Evolutionary conservation across 2,888 invertebrate species (phyloP).

Genomic region (Hesperia comma): DNA sequence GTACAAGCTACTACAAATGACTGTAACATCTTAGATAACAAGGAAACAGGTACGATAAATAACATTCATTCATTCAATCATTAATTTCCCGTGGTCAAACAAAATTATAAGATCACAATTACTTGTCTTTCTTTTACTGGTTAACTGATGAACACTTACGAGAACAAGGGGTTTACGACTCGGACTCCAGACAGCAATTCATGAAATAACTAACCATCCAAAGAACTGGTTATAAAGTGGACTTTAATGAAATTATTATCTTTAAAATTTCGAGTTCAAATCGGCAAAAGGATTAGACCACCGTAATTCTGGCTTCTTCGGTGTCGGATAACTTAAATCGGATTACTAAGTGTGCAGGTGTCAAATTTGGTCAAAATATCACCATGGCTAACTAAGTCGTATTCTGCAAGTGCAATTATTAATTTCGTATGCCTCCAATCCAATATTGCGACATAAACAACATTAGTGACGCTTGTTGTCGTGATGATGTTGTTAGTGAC

Average conservation of each 20-base stretch:
- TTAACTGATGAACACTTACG: too few relatives aligned
- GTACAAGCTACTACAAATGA: too few relatives aligned
- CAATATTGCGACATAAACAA: slow-evolving; percentile 70
- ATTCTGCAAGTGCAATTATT: slow-evolving; percentile 69
- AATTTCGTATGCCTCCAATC: slow-evolving; percentile 77
- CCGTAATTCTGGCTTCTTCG: slow-evolving; percentile 29
- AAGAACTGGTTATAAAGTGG: neutral
- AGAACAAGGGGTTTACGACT: too few relatives aligned
- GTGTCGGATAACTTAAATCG: slow-evolving; percentile 36
- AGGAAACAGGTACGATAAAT: too few relatives aligned
- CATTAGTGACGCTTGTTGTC: slow-evolving; percentile 73
- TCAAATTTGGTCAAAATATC: slow-evolving; percentile 53
- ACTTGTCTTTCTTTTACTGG: too few relatives aligned
- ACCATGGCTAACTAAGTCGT: slow-evolving; percentile 52
- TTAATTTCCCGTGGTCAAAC: too few relatives aligned
- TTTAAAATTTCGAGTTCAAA: neutral
- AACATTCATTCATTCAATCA: too few relatives aligned
- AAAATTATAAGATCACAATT: too few relatives aligned
- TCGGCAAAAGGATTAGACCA: slow-evolving; percentile 9
- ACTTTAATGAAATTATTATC: neutral
- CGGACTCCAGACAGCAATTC: too few relatives aligned
- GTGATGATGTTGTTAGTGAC: slow-evolving; percentile 75
- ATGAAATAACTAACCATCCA: neutral
- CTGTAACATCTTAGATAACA: too few relatives aligned
- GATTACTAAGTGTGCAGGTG: slow-evolving; percentile 52